phyloP scores from a whole-genome alignment of 2,113 vertebrate species.

The Bombycilla garrulus region DNA sequence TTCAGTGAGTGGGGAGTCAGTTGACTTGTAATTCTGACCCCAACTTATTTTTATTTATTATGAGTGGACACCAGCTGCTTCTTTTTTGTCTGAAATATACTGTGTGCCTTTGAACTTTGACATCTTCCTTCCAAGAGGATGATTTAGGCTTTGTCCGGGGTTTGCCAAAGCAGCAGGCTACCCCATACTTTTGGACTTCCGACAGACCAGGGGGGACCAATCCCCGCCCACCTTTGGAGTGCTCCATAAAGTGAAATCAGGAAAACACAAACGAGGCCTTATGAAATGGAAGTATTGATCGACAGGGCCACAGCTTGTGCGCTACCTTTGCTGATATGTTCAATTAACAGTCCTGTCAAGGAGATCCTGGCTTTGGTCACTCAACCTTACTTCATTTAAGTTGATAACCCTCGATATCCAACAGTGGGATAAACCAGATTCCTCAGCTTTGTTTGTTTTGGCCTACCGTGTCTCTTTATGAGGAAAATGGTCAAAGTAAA shows the following conservation, averaged over 20 bases:
- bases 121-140: constrained; percentile 38
- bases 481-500: constrained; percentile 81
- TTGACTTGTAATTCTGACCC: constrained; percentile 48
- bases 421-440: constrained; percentile 78
- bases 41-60: constrained; percentile 61
- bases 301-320: neutral
- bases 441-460: constrained; percentile 79
- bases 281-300: neutral
- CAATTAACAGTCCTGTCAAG: constrained; percentile 33
- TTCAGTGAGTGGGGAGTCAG: constrained; percentile 31
- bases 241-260: neutral
- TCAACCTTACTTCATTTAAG: constrained; percentile 61
- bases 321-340: constrained; percentile 5
- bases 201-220: neutral
- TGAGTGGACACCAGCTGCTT: constrained; percentile 47
- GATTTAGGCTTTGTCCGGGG: constrained; percentile 27
- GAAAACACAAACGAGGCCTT: neutral
- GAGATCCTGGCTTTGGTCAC: constrained; percentile 62
- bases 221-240: neutral
- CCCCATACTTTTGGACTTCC: constrained; percentile 23
- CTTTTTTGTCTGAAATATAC: constrained; percentile 63
- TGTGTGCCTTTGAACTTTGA: constrained; percentile 41
- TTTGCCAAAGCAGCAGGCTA: constrained; percentile 43
- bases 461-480: constrained; percentile 79
- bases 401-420: constrained; percentile 65